Evolutionary conservation across 2,888 invertebrate genomes (phyloP).

Genomic region (Bedellia somnulentella): DNA sequence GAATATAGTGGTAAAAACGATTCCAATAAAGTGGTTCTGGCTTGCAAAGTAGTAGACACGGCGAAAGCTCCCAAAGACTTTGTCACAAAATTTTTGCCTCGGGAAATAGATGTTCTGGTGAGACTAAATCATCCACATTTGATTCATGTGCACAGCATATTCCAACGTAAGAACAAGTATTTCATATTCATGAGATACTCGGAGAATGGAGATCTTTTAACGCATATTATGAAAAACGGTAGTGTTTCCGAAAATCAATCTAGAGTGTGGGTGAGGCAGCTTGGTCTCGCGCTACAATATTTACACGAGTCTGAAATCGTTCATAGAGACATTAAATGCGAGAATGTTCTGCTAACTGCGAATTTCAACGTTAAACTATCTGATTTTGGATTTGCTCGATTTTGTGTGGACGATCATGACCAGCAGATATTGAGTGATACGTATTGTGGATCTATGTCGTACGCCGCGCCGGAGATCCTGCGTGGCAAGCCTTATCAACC

Average conservation of each 20-base stretch:
- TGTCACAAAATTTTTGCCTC: conserved; percentile 76
- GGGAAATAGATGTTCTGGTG: conserved; percentile 78
- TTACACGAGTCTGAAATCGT: conserved; percentile 73
- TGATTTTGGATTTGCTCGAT: conserved; percentile 79
- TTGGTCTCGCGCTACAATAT: conserved; percentile 71
- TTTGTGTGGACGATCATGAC: conserved; percentile 33
- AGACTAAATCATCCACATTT: conserved; percentile 78
- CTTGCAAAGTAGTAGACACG: conserved; percentile 77
- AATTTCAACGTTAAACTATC: conserved; percentile 78
- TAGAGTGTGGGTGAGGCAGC: conserved; percentile 71
- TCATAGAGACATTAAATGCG: conserved; percentile 82
- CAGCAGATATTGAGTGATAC: conserved; percentile 68
- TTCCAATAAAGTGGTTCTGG: conserved; percentile 35
- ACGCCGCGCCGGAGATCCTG: conserved; percentile 85
- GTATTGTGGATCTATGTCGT: conserved; percentile 84
- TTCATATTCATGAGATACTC: conserved; percentile 78
- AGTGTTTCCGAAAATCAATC: conserved; percentile 69
- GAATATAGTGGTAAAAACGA: conserved; percentile 32
- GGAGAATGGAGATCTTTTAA: conserved; percentile 78
- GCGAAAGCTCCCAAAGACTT: conserved; percentile 76
- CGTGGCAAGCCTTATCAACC: conserved; percentile 73
- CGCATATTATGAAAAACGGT: conserved; percentile 70
- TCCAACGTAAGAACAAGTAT: conserved; percentile 70
- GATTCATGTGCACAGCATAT: conserved; percentile 77
- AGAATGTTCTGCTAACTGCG: conserved; percentile 72